Percentiles rank a stretch among this genome's conserved stretches.
These are phyloP conservation scores for Hyperopisus bebe DNA, from an alignment of 2,113 vertebrate genomes.

Conservation along the genomic window DNA sequence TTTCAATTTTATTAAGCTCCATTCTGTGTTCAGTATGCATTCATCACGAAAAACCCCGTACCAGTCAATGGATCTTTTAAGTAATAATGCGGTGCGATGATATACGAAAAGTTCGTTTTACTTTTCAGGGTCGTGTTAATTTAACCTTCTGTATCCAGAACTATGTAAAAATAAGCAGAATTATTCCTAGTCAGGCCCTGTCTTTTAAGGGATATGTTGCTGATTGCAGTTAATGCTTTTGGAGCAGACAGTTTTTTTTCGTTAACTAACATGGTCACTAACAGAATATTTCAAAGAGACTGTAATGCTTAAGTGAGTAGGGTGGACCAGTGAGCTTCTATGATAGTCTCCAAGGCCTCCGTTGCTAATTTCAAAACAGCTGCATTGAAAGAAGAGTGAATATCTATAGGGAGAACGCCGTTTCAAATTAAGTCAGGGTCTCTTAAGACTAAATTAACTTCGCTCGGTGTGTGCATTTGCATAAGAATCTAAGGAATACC, in stretches of 20 bases:
- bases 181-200: background rate
- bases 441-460: conserved; percentile 17
- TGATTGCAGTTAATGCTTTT: background rate
- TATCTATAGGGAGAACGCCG: background rate
- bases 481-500: background rate
- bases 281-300: background rate
- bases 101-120: background rate
- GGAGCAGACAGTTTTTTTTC: background rate
- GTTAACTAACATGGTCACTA: background rate
- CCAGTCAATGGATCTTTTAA: background rate
- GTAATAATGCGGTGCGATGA: background rate
- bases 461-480: background rate
- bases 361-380: background rate
- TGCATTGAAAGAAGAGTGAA: background rate
- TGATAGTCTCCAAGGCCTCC: background rate
- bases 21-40: background rate
- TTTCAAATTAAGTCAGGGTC: conserved; percentile 10
- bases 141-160: background rate
- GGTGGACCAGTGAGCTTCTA: background rate
- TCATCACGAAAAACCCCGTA: background rate
- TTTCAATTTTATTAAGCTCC: background rate
- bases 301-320: background rate
- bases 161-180: background rate
- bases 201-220: background rate
- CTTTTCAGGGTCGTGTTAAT: background rate